Percentiles rank a stretch among this genome's conserved stretches.
Evolutionary conservation across 2,888 invertebrate genomes (phyloP).

Genomic region (Allacma fusca): DNA sequence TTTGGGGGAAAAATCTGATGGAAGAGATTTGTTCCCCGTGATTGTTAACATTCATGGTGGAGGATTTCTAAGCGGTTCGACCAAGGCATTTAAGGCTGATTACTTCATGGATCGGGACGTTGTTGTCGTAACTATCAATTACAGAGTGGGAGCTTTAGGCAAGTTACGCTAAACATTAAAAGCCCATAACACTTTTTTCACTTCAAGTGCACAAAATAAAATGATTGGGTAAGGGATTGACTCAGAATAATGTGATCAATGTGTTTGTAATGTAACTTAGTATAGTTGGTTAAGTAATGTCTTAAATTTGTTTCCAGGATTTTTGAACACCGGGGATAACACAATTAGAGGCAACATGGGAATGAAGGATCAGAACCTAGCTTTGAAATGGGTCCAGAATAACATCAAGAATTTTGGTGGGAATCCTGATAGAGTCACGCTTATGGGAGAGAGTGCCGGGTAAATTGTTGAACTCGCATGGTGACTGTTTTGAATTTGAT

Average conservation of each 20-base stretch:
- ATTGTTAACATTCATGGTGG: constrained; percentile 46
- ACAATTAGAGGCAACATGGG: constrained; percentile 44
- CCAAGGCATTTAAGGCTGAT: constrained; percentile 31
- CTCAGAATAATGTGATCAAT: not conserved
- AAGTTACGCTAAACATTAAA: not conserved
- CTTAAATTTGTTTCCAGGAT: constrained; percentile 43
- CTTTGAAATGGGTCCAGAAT: constrained; percentile 24
- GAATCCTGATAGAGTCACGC: constrained; percentile 22
- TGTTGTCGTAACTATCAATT: constrained; percentile 47
- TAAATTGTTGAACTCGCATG: not conserved
- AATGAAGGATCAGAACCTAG: constrained; percentile 31
- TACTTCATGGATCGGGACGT: constrained; percentile 47
- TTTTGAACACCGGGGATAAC: constrained; percentile 45
- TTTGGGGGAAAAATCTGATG: not conserved
- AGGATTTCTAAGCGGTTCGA: constrained; percentile 3
- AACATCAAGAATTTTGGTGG: constrained; percentile 36
- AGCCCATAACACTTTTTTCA: too few relatives aligned
- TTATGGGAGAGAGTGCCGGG: constrained; percentile 34
- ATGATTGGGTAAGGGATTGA: too few relatives aligned
- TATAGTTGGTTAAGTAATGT: not conserved
- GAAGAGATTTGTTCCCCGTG: constrained; percentile 29
- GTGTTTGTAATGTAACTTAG: not conserved
- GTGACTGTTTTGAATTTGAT: too few relatives aligned
- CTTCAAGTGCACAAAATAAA: too few relatives aligned
- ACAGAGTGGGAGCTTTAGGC: constrained; percentile 43